Percentiles rank a stretch among this genome's conserved stretches.
Conservation (phyloP, 2,113 vertebrate species). For the Crotalus viridis region DNA sequence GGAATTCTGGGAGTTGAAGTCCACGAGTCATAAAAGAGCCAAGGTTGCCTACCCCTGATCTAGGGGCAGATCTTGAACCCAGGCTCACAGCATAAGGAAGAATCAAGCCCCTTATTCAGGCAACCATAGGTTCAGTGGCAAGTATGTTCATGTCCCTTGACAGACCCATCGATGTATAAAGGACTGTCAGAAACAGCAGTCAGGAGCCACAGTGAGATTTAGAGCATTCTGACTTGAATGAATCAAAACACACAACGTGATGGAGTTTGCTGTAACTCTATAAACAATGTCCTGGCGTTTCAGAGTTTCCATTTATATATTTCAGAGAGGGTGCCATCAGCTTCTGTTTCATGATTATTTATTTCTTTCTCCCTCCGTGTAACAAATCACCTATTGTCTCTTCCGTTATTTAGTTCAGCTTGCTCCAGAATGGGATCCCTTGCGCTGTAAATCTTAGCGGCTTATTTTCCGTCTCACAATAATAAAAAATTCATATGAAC, state of each 20-base stretch:
- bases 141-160: background rate
- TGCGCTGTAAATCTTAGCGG: background rate
- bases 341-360: constrained; percentile 14
- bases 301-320: background rate
- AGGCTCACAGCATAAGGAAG: background rate
- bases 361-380: background rate
- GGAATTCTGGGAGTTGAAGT: too few species aligned
- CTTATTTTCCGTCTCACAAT: constrained; percentile 12
- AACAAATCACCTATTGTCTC: constrained; percentile 25
- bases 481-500: constrained; percentile 51
- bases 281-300: background rate
- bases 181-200: background rate
- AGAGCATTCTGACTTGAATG: background rate
- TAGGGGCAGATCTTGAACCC: background rate
- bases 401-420: constrained; percentile 8
- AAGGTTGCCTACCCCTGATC: too few species aligned
- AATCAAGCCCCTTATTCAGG: background rate
- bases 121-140: background rate
- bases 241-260: background rate
- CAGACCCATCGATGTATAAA: background rate
- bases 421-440: background rate
- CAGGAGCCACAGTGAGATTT: background rate
- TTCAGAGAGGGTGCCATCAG: background rate
- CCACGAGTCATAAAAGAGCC: too few species aligned
- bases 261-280: background rate